phyloP scores from a whole-genome alignment of 2,113 vertebrate genomes.

The Propithecus coquereli region DNA sequence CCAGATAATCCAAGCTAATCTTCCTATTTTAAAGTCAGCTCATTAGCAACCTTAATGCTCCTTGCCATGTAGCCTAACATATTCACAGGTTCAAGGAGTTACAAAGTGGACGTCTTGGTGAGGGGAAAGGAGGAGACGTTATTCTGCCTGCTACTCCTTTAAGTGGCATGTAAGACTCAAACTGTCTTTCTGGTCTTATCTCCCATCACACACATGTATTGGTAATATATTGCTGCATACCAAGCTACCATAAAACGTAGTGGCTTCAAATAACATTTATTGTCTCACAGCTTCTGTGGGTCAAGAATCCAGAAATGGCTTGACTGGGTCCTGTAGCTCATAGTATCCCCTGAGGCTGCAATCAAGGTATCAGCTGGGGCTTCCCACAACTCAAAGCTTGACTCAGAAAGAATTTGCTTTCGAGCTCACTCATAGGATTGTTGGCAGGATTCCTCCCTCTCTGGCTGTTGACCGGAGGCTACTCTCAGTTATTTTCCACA shows the following conservation, averaged over 20 bases:
- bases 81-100: neutral
- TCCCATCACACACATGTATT: neutral
- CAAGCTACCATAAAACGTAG: neutral
- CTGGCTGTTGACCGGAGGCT: neutral
- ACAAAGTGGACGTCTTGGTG: neutral
- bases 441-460: neutral
- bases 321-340: neutral
- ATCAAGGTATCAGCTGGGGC: neutral
- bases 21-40: neutral
- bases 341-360: neutral
- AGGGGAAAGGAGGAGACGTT: too few species aligned
- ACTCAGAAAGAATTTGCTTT: neutral
- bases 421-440: neutral
- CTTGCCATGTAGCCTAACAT: neutral
- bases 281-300: neutral
- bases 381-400: neutral
- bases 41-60: neutral
- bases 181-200: neutral
- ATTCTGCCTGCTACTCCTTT: neutral
- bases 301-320: neutral
- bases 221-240: neutral
- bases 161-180: neutral
- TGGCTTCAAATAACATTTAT: neutral
- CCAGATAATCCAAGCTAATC: neutral
- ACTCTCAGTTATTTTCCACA: neutral